Conservation (phyloP, 2,113 vertebrate species). For the Ibidorhyncha struthersii region DNA sequence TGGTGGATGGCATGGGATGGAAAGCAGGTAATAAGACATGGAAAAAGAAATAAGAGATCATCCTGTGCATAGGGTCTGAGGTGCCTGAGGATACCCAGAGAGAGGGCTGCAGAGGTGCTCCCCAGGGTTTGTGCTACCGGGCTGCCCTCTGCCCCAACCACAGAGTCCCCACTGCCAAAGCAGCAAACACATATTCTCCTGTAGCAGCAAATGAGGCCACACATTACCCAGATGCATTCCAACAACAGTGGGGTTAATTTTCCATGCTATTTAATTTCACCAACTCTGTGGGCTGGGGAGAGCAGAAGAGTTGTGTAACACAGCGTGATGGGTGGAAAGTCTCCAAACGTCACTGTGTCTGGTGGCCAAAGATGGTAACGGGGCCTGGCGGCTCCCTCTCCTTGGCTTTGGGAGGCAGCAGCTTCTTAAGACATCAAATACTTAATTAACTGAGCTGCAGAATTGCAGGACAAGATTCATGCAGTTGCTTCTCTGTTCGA, state of each 20-base stretch:
- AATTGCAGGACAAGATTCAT: neutral
- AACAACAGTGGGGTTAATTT: neutral
- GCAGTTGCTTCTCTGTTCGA: neutral
- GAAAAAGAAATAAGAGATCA: neutral
- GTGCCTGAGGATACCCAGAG: neutral
- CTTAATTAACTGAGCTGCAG: conserved; percentile 23
- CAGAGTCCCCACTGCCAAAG: neutral
- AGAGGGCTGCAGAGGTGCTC: neutral
- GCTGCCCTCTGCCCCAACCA: accelerated
- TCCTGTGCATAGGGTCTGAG: neutral
- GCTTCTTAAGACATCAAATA: conserved; percentile 14
- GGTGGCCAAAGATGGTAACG: neutral
- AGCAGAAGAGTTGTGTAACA: neutral
- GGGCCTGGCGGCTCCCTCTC: neutral
- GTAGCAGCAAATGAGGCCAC: neutral
- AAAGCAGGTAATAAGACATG: neutral
- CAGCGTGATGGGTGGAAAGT: neutral
- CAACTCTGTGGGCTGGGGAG: neutral
- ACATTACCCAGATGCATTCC: neutral
- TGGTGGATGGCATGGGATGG: neutral
- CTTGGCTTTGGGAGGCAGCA: neutral
- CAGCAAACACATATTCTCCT: neutral
- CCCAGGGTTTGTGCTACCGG: neutral
- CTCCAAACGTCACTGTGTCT: neutral
- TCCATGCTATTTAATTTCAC: conserved; percentile 5